Conservation (phyloP, 2,888 invertebrate genomes). For the Masnerella sp. region DNA sequence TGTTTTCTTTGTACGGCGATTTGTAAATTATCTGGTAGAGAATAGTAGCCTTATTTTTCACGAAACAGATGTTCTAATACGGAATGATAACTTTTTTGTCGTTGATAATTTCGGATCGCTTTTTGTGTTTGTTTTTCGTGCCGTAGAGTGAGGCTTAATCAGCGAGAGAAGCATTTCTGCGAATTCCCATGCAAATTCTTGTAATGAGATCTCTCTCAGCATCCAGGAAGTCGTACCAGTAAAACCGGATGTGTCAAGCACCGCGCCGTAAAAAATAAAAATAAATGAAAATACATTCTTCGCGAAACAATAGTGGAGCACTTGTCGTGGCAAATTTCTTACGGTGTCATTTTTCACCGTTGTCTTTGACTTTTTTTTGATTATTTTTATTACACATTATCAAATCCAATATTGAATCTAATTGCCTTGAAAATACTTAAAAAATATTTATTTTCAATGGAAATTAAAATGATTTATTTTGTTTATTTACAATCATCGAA, state of each 20-base stretch:
- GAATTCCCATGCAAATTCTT: constrained; percentile 42
- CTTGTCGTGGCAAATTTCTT: constrained; percentile 3
- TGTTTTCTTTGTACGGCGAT: no score
- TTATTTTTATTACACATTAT: no score
- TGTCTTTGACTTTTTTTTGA: not conserved
- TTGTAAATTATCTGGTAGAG: no score
- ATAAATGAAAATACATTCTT: constrained; percentile 59
- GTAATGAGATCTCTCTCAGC: constrained; percentile 65
- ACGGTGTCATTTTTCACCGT: constrained; percentile 2
- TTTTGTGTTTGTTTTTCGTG: not conserved
- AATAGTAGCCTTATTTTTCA: no score
- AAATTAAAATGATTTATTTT: no score
- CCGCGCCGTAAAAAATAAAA: constrained; percentile 36
- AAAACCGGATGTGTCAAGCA: constrained; percentile 69
- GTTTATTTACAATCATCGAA: no score
- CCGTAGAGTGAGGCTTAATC: constrained; percentile 6
- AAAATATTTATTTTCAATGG: no score
- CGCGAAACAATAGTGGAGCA: constrained; percentile 65
- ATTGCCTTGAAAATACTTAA: no score
- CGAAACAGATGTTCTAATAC: no score
- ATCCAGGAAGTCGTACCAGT: constrained; percentile 70
- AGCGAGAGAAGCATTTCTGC: constrained; percentile 15
- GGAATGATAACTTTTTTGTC: no score
- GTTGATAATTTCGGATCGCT: not conserved
- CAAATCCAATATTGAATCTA: no score